Conservation (phyloP, 2,113 vertebrate species). For the Muntiacus muntjak region DNA sequence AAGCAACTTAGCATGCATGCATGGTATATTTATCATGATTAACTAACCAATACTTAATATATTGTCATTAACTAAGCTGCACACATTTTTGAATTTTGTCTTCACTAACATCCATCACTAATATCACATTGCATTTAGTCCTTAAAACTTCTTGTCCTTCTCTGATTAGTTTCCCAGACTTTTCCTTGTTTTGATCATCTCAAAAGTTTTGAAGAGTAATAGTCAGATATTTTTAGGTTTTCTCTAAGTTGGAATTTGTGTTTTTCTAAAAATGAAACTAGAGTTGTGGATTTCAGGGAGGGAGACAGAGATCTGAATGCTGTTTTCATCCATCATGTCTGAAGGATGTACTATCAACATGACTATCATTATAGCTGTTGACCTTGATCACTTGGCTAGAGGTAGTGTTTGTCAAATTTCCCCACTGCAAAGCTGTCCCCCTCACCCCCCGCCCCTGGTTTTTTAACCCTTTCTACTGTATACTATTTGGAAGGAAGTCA, state of each 20-base stretch:
- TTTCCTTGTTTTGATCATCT: neutral
- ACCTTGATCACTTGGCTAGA: neutral
- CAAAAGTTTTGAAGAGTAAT: neutral
- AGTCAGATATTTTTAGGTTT: neutral
- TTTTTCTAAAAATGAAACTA: neutral
- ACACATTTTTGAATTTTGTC: neutral
- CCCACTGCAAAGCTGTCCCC: neutral
- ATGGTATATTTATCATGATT: neutral
- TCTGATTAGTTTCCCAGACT: neutral
- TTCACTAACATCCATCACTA: neutral
- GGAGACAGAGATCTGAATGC: neutral
- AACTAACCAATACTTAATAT: neutral
- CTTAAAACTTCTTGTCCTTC: neutral
- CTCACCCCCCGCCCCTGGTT: fast-evolving
- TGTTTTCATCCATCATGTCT: neutral
- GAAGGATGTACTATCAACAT: neutral
- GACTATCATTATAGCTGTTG: neutral
- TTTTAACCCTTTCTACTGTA: neutral
- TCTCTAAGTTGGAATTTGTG: neutral
- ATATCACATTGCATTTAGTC: neutral
- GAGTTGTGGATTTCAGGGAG: neutral
- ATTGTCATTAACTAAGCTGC: neutral
- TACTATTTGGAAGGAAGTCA: neutral
- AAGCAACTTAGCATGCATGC: neutral
- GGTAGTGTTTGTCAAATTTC: neutral